Percentiles rank a stretch among this genome's conserved stretches.
phyloP scores from a whole-genome alignment of 2,113 vertebrate species.

The Ammodytes dubius region DNA sequence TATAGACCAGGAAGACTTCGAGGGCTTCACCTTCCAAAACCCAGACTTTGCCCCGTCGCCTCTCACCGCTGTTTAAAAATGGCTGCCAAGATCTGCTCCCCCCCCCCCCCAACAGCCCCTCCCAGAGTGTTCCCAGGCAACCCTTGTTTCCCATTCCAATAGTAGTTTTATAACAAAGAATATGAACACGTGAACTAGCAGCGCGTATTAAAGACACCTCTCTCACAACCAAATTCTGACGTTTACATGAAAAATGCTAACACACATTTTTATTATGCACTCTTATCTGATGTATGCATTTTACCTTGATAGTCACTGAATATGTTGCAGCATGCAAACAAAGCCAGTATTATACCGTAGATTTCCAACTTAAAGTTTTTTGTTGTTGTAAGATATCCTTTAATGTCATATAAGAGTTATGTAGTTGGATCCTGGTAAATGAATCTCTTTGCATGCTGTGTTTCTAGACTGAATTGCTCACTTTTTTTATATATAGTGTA shows the following conservation, averaged over 20 bases:
- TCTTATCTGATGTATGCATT: slow-evolving; percentile 37
- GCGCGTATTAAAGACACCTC: slow-evolving; percentile 31
- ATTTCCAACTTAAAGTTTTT: slow-evolving; percentile 52
- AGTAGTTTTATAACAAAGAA: slow-evolving; percentile 62
- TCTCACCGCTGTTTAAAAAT: slow-evolving; percentile 83
- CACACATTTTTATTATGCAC: slow-evolving; percentile 52
- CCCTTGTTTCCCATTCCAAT: slow-evolving; percentile 4
- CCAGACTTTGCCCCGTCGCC: slow-evolving; percentile 84
- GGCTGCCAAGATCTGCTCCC: background rate
- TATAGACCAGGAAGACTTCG: slow-evolving; percentile 91
- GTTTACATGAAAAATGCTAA: slow-evolving; percentile 65
- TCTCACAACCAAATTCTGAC: slow-evolving; percentile 61
- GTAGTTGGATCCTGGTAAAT: slow-evolving; percentile 41
- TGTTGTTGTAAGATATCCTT: slow-evolving; percentile 22
- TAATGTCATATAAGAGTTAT: slow-evolving; percentile 45
- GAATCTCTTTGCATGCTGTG: slow-evolving; percentile 65
- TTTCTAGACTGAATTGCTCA: slow-evolving; percentile 39
- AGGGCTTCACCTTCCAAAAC: slow-evolving; percentile 91
- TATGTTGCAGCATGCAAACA: slow-evolving; percentile 40
- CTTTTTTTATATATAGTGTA: slow-evolving; percentile 50
- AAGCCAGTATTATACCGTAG: slow-evolving; percentile 26
- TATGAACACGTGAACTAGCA: slow-evolving; percentile 45
- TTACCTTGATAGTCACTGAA: slow-evolving; percentile 30
- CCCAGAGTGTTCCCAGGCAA: background rate
- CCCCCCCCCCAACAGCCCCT: background rate